Conservation (phyloP, 2,888 invertebrate genomes). For the Dicycla oo region DNA sequence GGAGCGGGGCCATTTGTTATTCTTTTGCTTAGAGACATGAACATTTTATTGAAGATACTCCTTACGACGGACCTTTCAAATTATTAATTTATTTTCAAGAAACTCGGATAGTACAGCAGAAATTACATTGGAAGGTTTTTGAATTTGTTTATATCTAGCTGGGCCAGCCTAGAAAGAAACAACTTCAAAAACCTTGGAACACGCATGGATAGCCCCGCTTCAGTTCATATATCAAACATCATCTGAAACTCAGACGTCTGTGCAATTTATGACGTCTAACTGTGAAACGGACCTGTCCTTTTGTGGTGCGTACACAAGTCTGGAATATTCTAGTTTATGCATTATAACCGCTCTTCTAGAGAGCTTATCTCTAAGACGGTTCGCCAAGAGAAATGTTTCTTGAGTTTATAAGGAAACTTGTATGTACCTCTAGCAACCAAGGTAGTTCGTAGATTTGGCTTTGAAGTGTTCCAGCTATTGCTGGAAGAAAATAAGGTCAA, state of each 20-base stretch:
- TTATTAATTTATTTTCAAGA: too few species aligned
- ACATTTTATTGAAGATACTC: too few species aligned
- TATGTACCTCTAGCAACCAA: background rate
- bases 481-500: background rate
- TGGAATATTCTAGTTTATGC: slow-evolving; percentile 69
- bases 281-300: slow-evolving; percentile 78
- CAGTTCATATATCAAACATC: slow-evolving; percentile 50
- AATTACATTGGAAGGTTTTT: too few species aligned
- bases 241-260: slow-evolving; percentile 74
- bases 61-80: too few species aligned
- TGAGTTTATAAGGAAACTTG: slow-evolving; percentile 12
- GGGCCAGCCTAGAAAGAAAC: too few species aligned
- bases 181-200: too few species aligned
- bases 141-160: too few species aligned
- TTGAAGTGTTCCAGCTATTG: background rate
- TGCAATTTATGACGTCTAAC: slow-evolving; percentile 82
- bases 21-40: too few species aligned
- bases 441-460: background rate
- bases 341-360: slow-evolving; percentile 54
- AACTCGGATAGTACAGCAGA: too few species aligned
- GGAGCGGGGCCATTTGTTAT: too few species aligned
- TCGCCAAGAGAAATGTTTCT: slow-evolving; percentile 19
- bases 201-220: slow-evolving; percentile 1
- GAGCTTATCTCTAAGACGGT: slow-evolving; percentile 29
- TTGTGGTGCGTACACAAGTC: slow-evolving; percentile 74